phyloP scores from a whole-genome alignment of 2,888 invertebrate genomes.

The Agrypnus murinus region DNA sequence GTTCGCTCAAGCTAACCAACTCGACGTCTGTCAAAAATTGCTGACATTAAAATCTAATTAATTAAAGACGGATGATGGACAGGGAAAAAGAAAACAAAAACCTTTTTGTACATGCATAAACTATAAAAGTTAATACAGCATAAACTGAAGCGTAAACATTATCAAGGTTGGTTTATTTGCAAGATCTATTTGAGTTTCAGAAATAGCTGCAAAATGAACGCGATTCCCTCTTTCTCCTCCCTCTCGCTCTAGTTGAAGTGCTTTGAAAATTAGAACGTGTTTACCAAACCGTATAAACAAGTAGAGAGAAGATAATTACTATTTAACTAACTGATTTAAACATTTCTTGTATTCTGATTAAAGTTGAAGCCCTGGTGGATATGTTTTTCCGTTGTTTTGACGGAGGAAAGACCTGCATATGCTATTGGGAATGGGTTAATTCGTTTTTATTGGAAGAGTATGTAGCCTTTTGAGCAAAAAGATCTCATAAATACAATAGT shows the following conservation, averaged over 20 bases:
- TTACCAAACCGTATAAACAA: constrained; percentile 30
- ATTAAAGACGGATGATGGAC: no score
- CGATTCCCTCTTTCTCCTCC: constrained; percentile 11
- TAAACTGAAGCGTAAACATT: constrained; percentile 21
- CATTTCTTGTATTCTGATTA: constrained; percentile 5
- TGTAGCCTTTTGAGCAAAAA: no score
- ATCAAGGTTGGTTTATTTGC: constrained; percentile 27
- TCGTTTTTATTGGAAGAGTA: no score
- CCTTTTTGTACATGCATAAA: no score
- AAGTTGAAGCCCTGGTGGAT: no score
- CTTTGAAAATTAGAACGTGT: constrained; percentile 25
- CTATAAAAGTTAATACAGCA: constrained; percentile 15
- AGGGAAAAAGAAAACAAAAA: neutral
- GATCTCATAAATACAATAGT: no score
- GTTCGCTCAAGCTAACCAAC: no score
- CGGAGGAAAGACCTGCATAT: no score
- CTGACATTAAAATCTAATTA: no score
- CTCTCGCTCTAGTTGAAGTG: constrained; percentile 5
- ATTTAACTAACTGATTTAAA: constrained; percentile 14
- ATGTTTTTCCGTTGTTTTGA: no score
- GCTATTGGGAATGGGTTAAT: no score
- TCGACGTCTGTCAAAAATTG: no score
- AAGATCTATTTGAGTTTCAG: constrained; percentile 16
- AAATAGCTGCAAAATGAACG: constrained; percentile 23
- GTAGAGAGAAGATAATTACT: constrained; percentile 13